Evolutionary conservation across 2,888 invertebrate genomes (phyloP).

Genomic region (Lepetodrilus schrolli): DNA sequence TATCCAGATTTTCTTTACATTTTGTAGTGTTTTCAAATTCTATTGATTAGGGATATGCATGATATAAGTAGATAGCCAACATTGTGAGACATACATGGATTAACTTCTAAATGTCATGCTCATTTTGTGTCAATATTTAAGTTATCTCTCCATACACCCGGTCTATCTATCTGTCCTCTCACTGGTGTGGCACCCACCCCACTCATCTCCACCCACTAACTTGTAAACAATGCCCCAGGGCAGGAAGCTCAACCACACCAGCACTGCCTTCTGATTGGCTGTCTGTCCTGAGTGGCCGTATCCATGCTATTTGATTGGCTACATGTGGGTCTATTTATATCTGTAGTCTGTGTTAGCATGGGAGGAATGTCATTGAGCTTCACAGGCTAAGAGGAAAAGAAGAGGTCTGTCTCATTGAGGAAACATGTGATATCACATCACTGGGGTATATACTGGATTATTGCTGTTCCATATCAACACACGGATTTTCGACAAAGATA

Average conservation of each 20-base stretch:
- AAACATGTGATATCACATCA: too few relatives aligned
- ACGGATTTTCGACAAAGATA: too few relatives aligned
- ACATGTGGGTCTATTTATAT: background rate
- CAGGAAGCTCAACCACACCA: too few relatives aligned
- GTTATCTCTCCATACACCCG: background rate
- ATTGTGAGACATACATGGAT: too few relatives aligned
- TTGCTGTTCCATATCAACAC: background rate
- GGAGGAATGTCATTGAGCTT: background rate
- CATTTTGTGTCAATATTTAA: background rate
- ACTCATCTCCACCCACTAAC: background rate
- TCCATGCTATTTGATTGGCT: background rate
- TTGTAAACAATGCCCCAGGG: background rate
- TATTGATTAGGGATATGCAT: too few relatives aligned
- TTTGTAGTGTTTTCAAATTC: too few relatives aligned
- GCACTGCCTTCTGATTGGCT: slow-evolving; percentile 23
- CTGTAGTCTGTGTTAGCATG: background rate
- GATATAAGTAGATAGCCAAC: too few relatives aligned
- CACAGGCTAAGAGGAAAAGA: background rate
- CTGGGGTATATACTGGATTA: too few relatives aligned
- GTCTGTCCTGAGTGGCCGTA: background rate
- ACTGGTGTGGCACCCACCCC: background rate
- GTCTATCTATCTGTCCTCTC: background rate
- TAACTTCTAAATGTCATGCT: background rate
- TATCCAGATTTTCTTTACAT: too few relatives aligned
- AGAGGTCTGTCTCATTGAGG: background rate